Evolutionary conservation across 2,113 vertebrate species (phyloP), one percentile per base, ranked within the genome.

Genomic region (Phocoena sinus): DNA sequence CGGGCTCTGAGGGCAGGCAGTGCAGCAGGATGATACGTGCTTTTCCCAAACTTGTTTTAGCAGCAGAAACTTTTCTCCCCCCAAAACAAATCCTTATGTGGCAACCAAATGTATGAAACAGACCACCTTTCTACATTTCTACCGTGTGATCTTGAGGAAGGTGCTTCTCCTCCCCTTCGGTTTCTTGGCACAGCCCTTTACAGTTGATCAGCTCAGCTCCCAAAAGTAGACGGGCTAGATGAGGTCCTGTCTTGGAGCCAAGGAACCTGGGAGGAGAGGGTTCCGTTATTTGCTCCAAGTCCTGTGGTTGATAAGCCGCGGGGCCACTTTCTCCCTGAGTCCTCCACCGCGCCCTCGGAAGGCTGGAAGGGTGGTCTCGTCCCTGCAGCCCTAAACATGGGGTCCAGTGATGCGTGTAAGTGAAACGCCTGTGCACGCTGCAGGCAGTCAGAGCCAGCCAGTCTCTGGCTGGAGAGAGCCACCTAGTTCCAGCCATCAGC

Each of bases 221-320:
- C 21, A 63, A 74, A n/a, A 36, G 23, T 1, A 74, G 44, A 44
- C 44, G 21, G 76, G 33, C 41, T 53, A 15, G 44, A 60, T 4
- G 44, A 85, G 36, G 36, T 56, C 74, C 23, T 53, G 18, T 23
- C 76, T 70, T 13, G 20, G 76, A 70, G 63, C 28, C 18, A 36
- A 74, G 47, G 70, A 83, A 36, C 36, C 28, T 15, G 8, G 47
- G 21, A 36, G 9, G 13, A 4, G 58, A 56, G 15, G n/a, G 15
- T 56, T 53, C 56, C 25, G 11, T n/a, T 41, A 44, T 33, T 88
- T 53, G 20, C 56, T 56, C 44, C 9, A 25, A 83, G 68, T 8
- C 18, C 1, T 0, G 2, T 26, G 5, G n/a, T 7, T 53, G 77
- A 36, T 44, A 56, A 63, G 31, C 3, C 11, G 15, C 2, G 17